A percentile compares a stretch with the other conserved stretches of the same genome.
Evolutionary conservation across 2,888 invertebrate genomes (phyloP).

Genomic region (Lasioglossum vierecki): DNA sequence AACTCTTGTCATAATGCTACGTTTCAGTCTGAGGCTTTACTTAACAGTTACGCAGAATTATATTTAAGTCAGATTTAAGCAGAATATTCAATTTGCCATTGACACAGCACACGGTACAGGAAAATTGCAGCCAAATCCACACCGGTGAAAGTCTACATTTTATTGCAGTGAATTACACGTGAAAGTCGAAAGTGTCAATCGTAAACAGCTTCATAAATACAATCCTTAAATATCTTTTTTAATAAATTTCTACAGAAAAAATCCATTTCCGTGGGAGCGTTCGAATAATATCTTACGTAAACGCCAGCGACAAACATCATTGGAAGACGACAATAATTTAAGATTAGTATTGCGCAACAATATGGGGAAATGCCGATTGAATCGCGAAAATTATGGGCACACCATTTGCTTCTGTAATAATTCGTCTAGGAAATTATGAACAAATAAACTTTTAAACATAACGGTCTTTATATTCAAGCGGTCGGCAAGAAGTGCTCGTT

Average conservation of each 20-base stretch:
- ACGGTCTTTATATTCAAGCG: background rate
- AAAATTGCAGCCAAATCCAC: conserved; percentile 19
- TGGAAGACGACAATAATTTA: background rate
- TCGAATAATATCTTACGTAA: background rate
- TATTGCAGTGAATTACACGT: conserved; percentile 30
- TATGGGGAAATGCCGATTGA: background rate
- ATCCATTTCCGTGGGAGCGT: background rate
- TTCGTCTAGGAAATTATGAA: background rate
- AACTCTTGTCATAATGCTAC: too few species aligned
- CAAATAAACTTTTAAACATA: background rate
- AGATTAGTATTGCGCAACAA: background rate
- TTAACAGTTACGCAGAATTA: too few species aligned
- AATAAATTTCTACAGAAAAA: background rate
- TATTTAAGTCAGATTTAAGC: too few species aligned
- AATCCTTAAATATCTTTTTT: background rate
- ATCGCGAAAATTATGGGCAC: too few species aligned
- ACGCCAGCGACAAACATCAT: background rate
- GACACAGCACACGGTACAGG: background rate
- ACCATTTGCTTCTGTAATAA: background rate
- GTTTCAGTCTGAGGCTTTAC: too few species aligned
- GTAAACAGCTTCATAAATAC: background rate
- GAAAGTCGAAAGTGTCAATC: conserved; percentile 24
- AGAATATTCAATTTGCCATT: background rate
- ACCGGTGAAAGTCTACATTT: conserved; percentile 31
- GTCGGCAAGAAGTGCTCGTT: too few species aligned